Evolutionary conservation across 2,113 vertebrate species (phyloP).

Genomic region (Heloderma charlesbogerti): DNA sequence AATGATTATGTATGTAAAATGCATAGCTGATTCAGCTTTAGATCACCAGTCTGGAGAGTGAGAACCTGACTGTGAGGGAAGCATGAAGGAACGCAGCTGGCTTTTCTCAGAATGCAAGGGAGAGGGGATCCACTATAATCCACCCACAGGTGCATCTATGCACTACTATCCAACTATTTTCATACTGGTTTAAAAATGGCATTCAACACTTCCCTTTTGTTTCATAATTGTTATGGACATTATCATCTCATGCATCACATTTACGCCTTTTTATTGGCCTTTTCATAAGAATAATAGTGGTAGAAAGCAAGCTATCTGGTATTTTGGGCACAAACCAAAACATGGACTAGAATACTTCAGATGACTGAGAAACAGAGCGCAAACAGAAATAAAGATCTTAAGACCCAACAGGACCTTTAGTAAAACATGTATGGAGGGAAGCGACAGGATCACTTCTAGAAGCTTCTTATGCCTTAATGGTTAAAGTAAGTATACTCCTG

Average conservation of each 20-base stretch:
- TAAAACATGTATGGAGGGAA: background rate
- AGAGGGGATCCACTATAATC: too few relatives aligned
- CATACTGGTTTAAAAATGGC: background rate
- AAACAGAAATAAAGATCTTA: constrained; percentile 10
- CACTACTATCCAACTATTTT: background rate
- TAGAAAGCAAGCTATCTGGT: background rate
- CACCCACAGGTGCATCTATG: background rate
- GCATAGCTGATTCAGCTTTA: too few relatives aligned
- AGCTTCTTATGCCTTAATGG: background rate
- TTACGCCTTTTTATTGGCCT: background rate
- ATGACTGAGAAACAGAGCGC: background rate
- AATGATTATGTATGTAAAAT: background rate
- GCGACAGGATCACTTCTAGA: background rate
- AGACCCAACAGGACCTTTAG: background rate
- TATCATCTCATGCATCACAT: background rate
- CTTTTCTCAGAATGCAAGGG: background rate
- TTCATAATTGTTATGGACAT: background rate
- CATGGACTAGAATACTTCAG: constrained; percentile 16
- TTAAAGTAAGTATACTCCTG: background rate
- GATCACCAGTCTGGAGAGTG: background rate
- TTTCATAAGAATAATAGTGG: background rate
- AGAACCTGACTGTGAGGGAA: background rate
- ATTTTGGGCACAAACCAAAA: background rate
- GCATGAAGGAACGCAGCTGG: background rate
- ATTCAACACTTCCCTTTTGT: background rate